A percentile compares a stretch with the other conserved stretches of the same genome.
Evolutionary conservation across 2,888 invertebrate species (phyloP).

Genomic region (Papilio demoleus): DNA sequence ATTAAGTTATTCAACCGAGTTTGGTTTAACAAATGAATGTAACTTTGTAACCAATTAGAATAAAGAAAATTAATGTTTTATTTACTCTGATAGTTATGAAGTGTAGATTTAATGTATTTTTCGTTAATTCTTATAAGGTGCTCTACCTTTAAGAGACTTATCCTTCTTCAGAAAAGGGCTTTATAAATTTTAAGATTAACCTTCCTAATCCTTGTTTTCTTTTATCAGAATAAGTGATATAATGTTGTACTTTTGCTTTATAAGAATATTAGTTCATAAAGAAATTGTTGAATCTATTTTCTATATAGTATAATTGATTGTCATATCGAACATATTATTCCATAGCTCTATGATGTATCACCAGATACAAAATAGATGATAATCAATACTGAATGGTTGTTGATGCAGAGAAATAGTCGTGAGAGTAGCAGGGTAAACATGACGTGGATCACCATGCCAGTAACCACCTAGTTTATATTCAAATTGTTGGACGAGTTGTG

Average conservation of each 20-base stretch:
- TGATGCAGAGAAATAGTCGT: slow-evolving; percentile 18
- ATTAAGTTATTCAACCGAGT: not conserved
- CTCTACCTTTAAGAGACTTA: not conserved
- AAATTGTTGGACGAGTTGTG: slow-evolving; percentile 56
- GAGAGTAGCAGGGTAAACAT: slow-evolving; percentile 52
- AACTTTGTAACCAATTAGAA: too few relatives aligned
- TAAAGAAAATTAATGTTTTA: too few relatives aligned
- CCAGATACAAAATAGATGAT: slow-evolving; percentile 2
- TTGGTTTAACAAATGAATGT: too few relatives aligned
- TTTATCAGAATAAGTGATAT: not conserved
- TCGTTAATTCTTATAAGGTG: not conserved
- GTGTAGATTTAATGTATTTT: not conserved
- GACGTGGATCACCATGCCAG: slow-evolving; percentile 39
- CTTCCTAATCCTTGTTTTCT: not conserved
- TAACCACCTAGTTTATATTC: slow-evolving; percentile 67
- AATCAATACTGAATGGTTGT: slow-evolving; percentile 30
- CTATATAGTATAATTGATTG: too few relatives aligned
- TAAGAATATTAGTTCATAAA: not conserved
- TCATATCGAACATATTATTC: not conserved
- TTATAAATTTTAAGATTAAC: not conserved
- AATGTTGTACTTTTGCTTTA: not conserved
- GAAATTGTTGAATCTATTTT: too few relatives aligned
- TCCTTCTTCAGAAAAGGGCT: not conserved
- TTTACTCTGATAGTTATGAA: not conserved
- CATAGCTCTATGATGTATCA: not conserved